phyloP scores from a whole-genome alignment of 2,888 invertebrate species.

The Xestia ashworthii region DNA sequence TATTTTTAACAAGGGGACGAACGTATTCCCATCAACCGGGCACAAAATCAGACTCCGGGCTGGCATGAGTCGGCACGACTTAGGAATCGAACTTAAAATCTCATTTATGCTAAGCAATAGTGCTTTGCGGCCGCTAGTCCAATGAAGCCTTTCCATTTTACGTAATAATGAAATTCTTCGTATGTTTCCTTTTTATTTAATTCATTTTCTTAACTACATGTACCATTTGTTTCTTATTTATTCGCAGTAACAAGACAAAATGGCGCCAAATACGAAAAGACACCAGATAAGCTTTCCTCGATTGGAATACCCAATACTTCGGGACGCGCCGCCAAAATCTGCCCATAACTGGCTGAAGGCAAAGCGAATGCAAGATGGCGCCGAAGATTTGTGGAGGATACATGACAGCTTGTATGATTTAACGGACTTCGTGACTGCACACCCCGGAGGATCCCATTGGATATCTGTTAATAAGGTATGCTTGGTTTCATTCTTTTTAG shows the following conservation, averaged over 20 bases:
- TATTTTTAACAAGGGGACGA: neutral
- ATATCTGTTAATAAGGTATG: constrained; percentile 92
- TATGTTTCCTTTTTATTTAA: neutral
- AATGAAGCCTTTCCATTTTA: neutral
- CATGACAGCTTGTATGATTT: constrained; percentile 96
- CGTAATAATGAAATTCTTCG: neutral
- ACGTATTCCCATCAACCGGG: neutral
- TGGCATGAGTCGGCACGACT: no score
- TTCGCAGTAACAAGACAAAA: constrained; percentile 60
- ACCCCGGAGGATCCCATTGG: constrained; percentile 97
- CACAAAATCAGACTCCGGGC: neutral
- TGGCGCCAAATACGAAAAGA: constrained; percentile 78
- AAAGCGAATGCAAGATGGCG: constrained; percentile 92
- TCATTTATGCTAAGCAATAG: neutral
- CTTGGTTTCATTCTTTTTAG: neutral
- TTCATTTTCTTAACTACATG: neutral
- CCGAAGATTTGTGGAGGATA: constrained; percentile 95
- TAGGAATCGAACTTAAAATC: neutral
- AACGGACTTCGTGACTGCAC: constrained; percentile 93
- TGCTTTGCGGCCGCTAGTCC: neutral
- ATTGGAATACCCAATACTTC: constrained; percentile 86
- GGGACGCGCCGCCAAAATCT: constrained; percentile 84
- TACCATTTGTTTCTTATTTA: constrained; percentile 1
- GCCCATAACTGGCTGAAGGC: constrained; percentile 91
- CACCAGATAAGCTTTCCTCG: constrained; percentile 87